Evolutionary conservation across 2,797 vertebrate species (phyloP).

Genomic region (Alca torda): DNA sequence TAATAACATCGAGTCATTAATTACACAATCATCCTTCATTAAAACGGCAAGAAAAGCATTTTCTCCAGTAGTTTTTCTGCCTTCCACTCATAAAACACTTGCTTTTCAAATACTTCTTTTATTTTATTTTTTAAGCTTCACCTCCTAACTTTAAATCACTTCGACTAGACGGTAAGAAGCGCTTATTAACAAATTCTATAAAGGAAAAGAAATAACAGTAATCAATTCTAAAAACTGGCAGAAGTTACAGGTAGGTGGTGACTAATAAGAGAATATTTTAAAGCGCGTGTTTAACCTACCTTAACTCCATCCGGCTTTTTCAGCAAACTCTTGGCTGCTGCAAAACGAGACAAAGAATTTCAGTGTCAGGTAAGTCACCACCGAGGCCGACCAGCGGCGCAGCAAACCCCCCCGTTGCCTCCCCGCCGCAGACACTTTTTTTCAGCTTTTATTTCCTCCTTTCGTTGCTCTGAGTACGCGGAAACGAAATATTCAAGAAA

Average conservation of each 20-base stretch:
- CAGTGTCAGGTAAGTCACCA: background rate
- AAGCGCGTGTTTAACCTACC: conserved; percentile 80
- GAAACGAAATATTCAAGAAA: background rate
- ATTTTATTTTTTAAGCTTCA: background rate
- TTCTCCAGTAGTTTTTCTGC: background rate
- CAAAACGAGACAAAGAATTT: conserved; percentile 65
- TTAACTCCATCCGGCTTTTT: conserved; percentile 96
- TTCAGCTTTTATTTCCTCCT: conserved; percentile 2
- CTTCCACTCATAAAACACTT: background rate
- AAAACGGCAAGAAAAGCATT: background rate
- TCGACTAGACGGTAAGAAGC: background rate
- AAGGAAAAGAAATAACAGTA: background rate
- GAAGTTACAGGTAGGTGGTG: background rate
- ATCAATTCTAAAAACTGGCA: background rate
- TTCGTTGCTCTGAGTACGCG: background rate
- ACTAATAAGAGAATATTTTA: background rate
- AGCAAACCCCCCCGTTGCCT: background rate
- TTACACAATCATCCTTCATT: background rate
- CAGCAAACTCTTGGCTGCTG: conserved; percentile 98
- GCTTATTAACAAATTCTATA: background rate
- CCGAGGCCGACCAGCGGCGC: background rate
- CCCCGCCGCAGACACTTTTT: background rate
- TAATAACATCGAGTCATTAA: background rate
- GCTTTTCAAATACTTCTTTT: background rate
- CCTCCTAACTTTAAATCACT: background rate